Evolutionary conservation across 2,797 vertebrate species (phyloP).

Genomic region (Xiphorhynchus erythropygius): DNA sequence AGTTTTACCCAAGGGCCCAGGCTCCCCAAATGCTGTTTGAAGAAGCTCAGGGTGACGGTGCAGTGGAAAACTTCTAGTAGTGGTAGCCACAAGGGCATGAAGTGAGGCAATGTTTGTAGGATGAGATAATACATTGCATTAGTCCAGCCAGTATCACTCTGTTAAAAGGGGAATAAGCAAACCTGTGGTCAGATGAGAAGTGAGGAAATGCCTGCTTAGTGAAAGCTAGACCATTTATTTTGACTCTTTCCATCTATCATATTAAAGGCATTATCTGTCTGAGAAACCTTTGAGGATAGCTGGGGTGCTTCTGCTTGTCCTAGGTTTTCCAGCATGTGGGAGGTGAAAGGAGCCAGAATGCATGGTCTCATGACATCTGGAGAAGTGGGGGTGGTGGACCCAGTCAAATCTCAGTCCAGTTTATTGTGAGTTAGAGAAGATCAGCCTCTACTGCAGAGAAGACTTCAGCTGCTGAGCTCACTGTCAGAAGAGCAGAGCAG

Average conservation of each 20-base stretch:
- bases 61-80: background rate
- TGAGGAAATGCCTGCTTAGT: background rate
- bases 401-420: background rate
- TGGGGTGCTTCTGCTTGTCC: background rate
- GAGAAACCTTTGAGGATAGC: background rate
- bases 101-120: background rate
- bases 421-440: background rate
- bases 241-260: background rate
- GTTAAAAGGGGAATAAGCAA: background rate
- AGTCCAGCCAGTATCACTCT: background rate
- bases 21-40: background rate
- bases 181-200: background rate
- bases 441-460: background rate
- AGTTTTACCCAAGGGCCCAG: background rate
- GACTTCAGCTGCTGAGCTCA: background rate
- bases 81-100: background rate
- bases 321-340: background rate
- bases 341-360: background rate
- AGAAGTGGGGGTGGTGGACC: background rate
- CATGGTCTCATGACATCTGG: background rate
- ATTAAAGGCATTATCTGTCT: background rate
- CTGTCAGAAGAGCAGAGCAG: background rate
- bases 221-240: background rate
- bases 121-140: background rate
- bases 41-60: background rate